phyloP scores from a whole-genome alignment of 1,140 invertebrate genomes.

The Drusus annulatus region DNA sequence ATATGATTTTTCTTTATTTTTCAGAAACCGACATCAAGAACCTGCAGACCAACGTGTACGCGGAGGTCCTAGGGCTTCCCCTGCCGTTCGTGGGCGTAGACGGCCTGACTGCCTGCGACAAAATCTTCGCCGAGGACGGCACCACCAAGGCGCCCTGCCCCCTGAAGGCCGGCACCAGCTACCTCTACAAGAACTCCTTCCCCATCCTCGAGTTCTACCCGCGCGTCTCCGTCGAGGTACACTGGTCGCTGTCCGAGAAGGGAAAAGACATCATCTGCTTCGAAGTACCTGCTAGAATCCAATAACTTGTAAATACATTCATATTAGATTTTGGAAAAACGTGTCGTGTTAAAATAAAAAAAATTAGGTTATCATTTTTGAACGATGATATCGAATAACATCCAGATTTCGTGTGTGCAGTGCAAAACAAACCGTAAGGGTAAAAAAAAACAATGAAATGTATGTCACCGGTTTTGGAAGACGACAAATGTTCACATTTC shows the following conservation, averaged over 20 bases:
- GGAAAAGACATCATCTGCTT: conserved; percentile 75
- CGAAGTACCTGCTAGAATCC: conserved; percentile 77
- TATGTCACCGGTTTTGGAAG: too few relatives aligned
- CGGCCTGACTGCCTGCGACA: conserved; percentile 77
- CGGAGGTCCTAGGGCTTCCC: conserved; percentile 73
- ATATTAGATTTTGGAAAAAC: too few relatives aligned
- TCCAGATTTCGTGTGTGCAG: too few relatives aligned
- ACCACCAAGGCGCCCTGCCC: conserved; percentile 76
- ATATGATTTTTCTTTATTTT: conserved; percentile 41
- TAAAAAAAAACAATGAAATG: too few relatives aligned
- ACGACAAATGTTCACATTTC: too few relatives aligned
- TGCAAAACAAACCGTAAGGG: too few relatives aligned
- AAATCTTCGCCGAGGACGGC: conserved; percentile 73
- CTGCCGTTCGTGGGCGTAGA: conserved; percentile 85
- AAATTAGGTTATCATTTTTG: too few relatives aligned
- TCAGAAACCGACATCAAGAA: conserved; percentile 66
- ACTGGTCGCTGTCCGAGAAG: conserved; percentile 74
- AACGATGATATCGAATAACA: too few relatives aligned
- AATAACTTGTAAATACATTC: conserved; percentile 54
- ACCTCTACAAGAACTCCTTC: conserved; percentile 80
- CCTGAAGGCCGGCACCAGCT: conserved; percentile 75
- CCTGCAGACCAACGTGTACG: conserved; percentile 74
- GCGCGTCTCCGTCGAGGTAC: conserved; percentile 74
- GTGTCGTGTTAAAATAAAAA: too few relatives aligned
- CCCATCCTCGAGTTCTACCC: conserved; percentile 79